phyloP scores from a whole-genome alignment of 1,140 invertebrate species.

The Caerostris extrusa region DNA sequence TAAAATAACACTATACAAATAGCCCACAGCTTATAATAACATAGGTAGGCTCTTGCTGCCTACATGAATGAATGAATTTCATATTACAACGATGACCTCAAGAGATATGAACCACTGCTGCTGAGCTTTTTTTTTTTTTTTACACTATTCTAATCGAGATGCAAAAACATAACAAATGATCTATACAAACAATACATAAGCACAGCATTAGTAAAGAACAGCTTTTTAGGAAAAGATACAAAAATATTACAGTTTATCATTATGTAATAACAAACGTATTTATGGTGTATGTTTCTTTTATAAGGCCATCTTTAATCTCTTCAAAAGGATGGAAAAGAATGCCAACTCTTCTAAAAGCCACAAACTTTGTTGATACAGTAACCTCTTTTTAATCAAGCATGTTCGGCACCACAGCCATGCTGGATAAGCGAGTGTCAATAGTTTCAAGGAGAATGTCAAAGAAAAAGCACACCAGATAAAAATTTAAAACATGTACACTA shows the following conservation, averaged over 20 bases:
- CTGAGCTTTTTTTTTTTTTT: conserved; percentile 22
- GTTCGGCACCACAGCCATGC: no score
- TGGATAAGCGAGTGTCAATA: no score
- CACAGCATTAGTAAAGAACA: conserved; percentile 52
- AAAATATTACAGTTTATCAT: conserved; percentile 76
- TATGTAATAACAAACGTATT: conserved; percentile 76
- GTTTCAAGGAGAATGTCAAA: no score
- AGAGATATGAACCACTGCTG: conserved; percentile 38
- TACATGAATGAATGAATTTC: conserved; percentile 31
- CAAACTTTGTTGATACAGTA: neutral
- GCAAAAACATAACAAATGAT: conserved; percentile 76
- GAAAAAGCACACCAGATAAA: no score
- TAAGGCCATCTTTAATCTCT: conserved; percentile 75
- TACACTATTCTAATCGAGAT: conserved; percentile 53
- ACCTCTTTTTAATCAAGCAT: no score
- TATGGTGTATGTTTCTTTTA: conserved; percentile 72
- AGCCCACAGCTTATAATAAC: conserved; percentile 66
- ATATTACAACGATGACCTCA: conserved; percentile 53
- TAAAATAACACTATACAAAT: conserved; percentile 74
- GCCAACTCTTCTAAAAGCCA: conserved; percentile 63
- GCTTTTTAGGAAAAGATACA: conserved; percentile 74
- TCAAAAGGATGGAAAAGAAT: conserved; percentile 70
- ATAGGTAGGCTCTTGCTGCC: neutral
- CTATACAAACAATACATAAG: conserved; percentile 73
- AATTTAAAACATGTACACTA: no score